Conservation (phyloP, 2,797 vertebrate species). For the Sebastes vulpes region DNA sequence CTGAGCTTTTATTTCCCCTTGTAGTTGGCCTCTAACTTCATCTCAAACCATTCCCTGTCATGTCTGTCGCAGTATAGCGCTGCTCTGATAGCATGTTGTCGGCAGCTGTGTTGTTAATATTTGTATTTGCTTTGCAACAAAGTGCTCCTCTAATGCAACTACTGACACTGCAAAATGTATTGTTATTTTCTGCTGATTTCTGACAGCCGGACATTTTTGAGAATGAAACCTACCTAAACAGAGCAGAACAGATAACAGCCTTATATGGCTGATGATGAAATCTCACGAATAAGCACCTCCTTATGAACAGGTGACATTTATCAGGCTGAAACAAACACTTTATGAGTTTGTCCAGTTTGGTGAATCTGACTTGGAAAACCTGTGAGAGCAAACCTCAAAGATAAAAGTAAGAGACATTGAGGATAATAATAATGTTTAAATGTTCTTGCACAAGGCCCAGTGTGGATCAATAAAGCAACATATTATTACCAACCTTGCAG, state of each 20-base stretch:
- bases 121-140: neutral
- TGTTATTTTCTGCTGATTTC: neutral
- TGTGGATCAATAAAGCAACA: neutral
- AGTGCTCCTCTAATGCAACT: neutral
- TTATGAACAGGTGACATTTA: neutral
- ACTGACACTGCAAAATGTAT: neutral
- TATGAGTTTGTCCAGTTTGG: neutral
- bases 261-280: neutral
- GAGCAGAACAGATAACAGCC: neutral
- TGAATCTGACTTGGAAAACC: neutral
- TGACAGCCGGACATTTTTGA: neutral
- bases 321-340: neutral
- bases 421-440: neutral
- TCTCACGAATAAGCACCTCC: neutral
- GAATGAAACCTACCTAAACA: neutral
- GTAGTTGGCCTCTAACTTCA: neutral
- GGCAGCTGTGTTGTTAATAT: neutral
- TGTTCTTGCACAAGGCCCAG: neutral
- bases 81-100: neutral
- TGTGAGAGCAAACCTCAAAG: neutral
- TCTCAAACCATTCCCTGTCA: neutral
- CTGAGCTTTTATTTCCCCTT: neutral
- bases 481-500: slow-evolving; percentile 88
- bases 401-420: neutral
- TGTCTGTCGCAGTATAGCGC: neutral